Conservation (phyloP, 2,113 vertebrate genomes). For the Tragelaphus strepsiceros region DNA sequence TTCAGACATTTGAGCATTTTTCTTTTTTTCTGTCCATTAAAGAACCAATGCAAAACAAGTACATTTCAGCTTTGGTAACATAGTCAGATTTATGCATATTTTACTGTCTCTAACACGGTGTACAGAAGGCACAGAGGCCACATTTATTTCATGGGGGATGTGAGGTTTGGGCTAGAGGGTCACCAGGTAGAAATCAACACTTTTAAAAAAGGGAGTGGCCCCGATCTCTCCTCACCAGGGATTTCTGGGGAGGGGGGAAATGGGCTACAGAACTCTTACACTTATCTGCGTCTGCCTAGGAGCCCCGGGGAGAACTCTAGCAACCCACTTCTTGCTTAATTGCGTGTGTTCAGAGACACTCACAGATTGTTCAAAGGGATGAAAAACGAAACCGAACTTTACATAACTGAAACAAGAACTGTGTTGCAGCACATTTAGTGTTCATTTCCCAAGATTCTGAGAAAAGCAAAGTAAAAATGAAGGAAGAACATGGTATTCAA, state of each 20-base stretch:
- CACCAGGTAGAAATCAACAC: neutral
- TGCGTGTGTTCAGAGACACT: neutral
- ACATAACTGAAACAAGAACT: constrained; percentile 20
- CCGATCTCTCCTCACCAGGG: neutral
- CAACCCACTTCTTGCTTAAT: neutral
- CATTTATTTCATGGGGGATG: neutral
- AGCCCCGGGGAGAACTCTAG: neutral
- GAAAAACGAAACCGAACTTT: constrained; percentile 13
- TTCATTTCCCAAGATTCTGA: constrained; percentile 63
- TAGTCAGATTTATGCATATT: neutral
- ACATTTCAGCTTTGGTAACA: neutral
- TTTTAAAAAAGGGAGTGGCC: neutral
- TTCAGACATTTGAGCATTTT: neutral
- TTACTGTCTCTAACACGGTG: neutral
- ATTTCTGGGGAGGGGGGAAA: neutral
- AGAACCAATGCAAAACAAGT: neutral
- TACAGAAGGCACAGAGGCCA: neutral
- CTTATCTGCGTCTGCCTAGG: neutral
- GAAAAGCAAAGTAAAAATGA: constrained; percentile 54
- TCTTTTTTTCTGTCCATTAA: neutral
- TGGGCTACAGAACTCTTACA: neutral
- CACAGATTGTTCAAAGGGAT: neutral
- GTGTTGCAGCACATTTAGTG: constrained; percentile 22
- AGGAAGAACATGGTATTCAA: constrained; percentile 65
- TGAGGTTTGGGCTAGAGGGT: neutral